A percentile compares a stretch with the other conserved stretches of the same genome.
These are phyloP conservation scores for Chionis minor DNA, from an alignment of 2,113 vertebrate genomes.

Conservation along the genomic window DNA sequence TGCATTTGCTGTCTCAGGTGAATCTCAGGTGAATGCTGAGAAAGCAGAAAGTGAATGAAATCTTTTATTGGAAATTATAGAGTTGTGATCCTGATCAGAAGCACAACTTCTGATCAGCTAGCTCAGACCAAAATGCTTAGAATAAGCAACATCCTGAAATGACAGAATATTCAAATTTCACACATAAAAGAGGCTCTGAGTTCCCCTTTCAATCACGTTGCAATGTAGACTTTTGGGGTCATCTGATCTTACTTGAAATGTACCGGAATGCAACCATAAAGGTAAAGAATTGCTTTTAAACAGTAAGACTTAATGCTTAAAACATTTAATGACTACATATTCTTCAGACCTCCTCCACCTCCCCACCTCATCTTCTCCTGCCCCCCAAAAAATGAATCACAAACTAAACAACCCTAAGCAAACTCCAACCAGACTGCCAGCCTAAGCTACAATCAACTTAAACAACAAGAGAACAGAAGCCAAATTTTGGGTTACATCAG, in stretches of 20 bases:
- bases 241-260: background rate
- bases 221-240: background rate
- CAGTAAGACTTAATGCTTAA: background rate
- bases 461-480: background rate
- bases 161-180: constrained; percentile 30
- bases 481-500: fast-evolving
- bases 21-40: background rate
- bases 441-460: background rate
- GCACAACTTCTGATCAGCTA: background rate
- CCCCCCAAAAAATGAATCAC: background rate
- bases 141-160: background rate
- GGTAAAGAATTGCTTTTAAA: background rate
- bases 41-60: background rate
- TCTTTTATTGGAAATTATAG: background rate
- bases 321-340: background rate
- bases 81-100: background rate
- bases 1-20: background rate
- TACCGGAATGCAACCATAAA: background rate
- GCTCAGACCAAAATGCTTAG: background rate
- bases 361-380: background rate
- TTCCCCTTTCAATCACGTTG: background rate
- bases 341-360: background rate
- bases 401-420: background rate
- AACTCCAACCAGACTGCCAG: background rate
- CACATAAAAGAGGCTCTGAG: background rate